Percentiles rank a stretch among this genome's conserved stretches.
Evolutionary conservation across 2,888 invertebrate species (phyloP).

Genomic region (Dastarcus helophoroides): DNA sequence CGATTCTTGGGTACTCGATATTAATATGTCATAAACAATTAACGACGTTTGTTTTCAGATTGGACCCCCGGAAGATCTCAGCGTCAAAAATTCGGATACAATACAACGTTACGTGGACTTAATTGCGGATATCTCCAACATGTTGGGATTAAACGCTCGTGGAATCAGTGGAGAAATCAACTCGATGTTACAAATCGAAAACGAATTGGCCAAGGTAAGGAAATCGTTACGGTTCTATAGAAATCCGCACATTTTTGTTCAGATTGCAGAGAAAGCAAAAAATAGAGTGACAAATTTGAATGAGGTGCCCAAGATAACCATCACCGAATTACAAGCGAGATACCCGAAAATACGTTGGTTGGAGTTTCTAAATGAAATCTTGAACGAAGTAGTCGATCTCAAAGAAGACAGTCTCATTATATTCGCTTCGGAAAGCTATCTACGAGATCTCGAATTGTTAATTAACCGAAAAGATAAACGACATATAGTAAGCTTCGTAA

Average conservation of each 20-base stretch:
- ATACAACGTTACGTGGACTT: constrained; percentile 15
- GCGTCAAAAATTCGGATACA: constrained; percentile 9
- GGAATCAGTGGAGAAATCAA: constrained; percentile 13
- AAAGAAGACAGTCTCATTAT: constrained; percentile 18
- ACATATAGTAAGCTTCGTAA: constrained; percentile 27
- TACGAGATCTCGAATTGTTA: constrained; percentile 17
- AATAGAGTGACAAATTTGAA: constrained; percentile 1
- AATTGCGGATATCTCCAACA: constrained; percentile 15
- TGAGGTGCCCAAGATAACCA: constrained; percentile 9
- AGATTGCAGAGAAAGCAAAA: constrained; percentile 6
- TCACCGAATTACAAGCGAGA: constrained; percentile 16
- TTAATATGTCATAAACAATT: too few relatives aligned
- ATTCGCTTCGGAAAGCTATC: constrained; percentile 18
- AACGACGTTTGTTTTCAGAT: too few relatives aligned
- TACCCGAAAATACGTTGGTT: constrained; percentile 22
- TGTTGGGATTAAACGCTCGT: constrained; percentile 14
- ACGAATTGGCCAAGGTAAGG: constrained; percentile 13
- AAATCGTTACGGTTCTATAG: constrained; percentile 1
- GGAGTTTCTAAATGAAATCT: constrained; percentile 21
- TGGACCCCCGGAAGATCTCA: constrained; percentile 14
- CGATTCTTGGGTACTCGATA: too few relatives aligned
- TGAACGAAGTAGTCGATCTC: constrained; percentile 15
- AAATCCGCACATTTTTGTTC: neutral
- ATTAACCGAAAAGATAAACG: too few relatives aligned
- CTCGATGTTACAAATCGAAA: constrained; percentile 13